A percentile compares a stretch with the other conserved stretches of the same genome.
These are phyloP conservation scores for Dascyllus trimaculatus DNA, from an alignment of 2,113 vertebrate species.

Conservation along the genomic window DNA sequence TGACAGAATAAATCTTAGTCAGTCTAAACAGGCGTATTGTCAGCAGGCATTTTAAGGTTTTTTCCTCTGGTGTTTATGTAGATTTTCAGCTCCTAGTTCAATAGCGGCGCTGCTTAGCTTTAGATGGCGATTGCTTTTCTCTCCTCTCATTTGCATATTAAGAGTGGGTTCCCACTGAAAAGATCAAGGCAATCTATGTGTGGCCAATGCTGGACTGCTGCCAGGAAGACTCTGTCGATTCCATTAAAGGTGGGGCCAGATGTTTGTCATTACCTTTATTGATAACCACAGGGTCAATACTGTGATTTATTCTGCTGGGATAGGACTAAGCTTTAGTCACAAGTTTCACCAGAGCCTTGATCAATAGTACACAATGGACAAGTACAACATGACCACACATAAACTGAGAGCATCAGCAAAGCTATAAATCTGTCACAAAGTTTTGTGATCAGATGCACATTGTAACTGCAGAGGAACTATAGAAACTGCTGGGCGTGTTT, in stretches of 20 bases:
- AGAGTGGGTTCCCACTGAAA: constrained; percentile 79
- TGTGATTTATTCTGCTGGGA: constrained; percentile 86
- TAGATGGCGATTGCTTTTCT: constrained; percentile 68
- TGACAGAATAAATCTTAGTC: constrained; percentile 67
- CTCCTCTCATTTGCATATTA: constrained; percentile 75
- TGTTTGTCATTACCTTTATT: constrained; percentile 89
- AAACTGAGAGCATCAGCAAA: constrained; percentile 72
- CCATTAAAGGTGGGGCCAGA: constrained; percentile 86
- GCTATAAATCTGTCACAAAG: constrained; percentile 64
- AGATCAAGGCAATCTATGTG: constrained; percentile 84
- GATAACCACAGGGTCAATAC: constrained; percentile 86
- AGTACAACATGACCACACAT: constrained; percentile 79
- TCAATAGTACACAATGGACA: constrained; percentile 85
- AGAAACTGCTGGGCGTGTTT: constrained; percentile 29
- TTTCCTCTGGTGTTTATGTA: constrained; percentile 72
- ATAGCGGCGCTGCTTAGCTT: constrained; percentile 63
- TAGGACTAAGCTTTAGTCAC: constrained; percentile 86
- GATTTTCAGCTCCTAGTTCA: constrained; percentile 67
- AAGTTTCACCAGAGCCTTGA: constrained; percentile 80
- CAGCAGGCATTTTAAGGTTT: constrained; percentile 68
- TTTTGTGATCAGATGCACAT: constrained; percentile 47
- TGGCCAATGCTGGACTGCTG: constrained; percentile 70
- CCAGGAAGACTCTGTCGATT: constrained; percentile 84
- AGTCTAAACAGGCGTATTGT: constrained; percentile 70
- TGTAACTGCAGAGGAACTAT: constrained; percentile 16